Evolutionary conservation across 2,888 invertebrate species (phyloP), one percentile per base, ranked within the genome.

Genomic region (Dicyrtoma fusca): DNA sequence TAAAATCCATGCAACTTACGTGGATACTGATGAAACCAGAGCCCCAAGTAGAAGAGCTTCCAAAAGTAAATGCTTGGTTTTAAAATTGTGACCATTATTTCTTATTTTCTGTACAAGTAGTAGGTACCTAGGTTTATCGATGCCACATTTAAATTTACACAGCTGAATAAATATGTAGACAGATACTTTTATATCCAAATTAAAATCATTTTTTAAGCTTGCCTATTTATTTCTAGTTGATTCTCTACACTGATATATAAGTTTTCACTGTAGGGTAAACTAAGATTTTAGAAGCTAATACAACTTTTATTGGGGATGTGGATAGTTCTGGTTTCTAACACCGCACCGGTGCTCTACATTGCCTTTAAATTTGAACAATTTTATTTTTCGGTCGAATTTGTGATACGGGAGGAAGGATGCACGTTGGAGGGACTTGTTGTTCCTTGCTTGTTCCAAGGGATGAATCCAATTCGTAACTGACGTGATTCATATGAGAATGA

Each of bases 401-500:
- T 10, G 13, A 44, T 10, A 44, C 45, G 13, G 13, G 45, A 44
- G 13, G 45, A 44, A 44, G 45, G 19, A 5, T 59, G 26, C n/a
- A n/a, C n/a, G 25, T 25, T 23, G 21, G 34, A 66, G 23, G 42
- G 34, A 66, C 47, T 63, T 63, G 25, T 34, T 3, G 8, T 63
- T 45, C 63, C 25, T 34, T 25, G 53, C 34, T n/a, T 53, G 66
- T 66, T 25, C 42, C 66, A 66, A 66, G 66, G 66, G 66, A 34
- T 53, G 66, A 34, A 13, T 26, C 6, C 42, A 66, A 42, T 55
- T 66, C 11, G 53, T 53, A 66, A 66, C 66, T 66, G 66, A 42
- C 53, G 66, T 66, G 66, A 66, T 66, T 66, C 66, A 66, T 66
- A 66, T 66, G 42, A 66, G 53, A 66, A 66, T 53, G 66, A 66